phyloP scores from a whole-genome alignment of 2,113 vertebrate genomes.

The Trogon surrucura region DNA sequence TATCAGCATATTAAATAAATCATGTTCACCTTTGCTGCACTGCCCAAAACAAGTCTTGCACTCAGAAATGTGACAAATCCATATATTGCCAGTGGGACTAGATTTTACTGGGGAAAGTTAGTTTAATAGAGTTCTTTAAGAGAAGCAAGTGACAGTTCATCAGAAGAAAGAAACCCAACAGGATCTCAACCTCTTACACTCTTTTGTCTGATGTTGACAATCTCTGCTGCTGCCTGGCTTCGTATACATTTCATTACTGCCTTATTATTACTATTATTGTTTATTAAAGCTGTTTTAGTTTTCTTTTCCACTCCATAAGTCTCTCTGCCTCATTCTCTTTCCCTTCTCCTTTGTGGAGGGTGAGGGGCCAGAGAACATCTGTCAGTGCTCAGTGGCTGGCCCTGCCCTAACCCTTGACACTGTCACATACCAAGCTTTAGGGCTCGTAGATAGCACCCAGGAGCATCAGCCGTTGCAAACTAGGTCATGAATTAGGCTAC shows the following conservation, averaged over 20 bases:
- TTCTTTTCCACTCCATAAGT: no score
- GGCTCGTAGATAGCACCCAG: background rate
- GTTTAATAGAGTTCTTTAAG: background rate
- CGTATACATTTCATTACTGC: no score
- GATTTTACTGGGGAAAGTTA: background rate
- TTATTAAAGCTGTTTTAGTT: no score
- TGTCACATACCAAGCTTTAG: background rate
- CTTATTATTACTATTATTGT: no score
- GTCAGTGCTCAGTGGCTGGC: no score
- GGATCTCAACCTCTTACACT: background rate
- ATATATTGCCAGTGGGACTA: background rate
- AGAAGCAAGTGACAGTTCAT: background rate
- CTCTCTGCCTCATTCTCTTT: no score
- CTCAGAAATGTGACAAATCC: background rate
- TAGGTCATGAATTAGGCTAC: background rate
- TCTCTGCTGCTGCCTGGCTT: accelerated
- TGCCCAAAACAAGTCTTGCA: background rate
- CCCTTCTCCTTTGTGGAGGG: no score
- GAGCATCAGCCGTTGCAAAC: background rate
- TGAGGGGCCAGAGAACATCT: no score
- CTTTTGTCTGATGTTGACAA: background rate
- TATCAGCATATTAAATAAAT: background rate
- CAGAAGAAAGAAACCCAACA: background rate
- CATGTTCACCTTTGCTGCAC: background rate
- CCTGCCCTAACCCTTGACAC: background rate